Base-by-base conservation (phyloP, 2,113 vertebrate species). In the Cynoglossus semilaevis region DNA sequence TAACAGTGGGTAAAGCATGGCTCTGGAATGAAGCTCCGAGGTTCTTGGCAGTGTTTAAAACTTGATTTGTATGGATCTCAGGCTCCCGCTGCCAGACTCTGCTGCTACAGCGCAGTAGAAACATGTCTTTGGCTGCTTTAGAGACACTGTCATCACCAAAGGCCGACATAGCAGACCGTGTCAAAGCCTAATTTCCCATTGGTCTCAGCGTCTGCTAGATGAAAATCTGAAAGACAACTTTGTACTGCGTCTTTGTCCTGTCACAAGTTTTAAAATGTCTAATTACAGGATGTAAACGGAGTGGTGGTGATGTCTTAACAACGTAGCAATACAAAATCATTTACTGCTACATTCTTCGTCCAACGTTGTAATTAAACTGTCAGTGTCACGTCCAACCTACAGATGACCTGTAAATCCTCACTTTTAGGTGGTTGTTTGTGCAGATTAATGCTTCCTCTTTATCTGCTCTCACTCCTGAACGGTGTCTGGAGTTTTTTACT, bases 301-400 rank as follows among this genome's bases (percentile, higher is more conserved):
- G 4, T 9, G 12, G 50, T 7, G 16, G 59, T 10, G 45, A 62
- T 41, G 54, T 63, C 61, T 67, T 35, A 9, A 13, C 8, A 41
- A 50, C 59, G 55, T 54, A 2, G 22, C 56, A 43, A 45, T 18
- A 18, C 38, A 40, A 10, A 18, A 13, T 10, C 29, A n/a, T 6
- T 4, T 29, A 52, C 60, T 35, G 58, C 52, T 38, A 51, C 10
- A 22, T 6, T 5, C 68, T 61, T 34, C 56, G 45, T 65, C 37
- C 36, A 42, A 57, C 22, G 76, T 77, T 51, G 22, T 77, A 38
- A 77, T 80, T 85, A 67, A 72, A 61, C 57, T 53, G 60, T 74
- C 66, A 76, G 15, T 42, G 52, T 35, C 42, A 19, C 38, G 38
- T 71, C 56, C 65, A n/a, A n/a, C 45, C 42, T 49, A 45, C 29